phyloP scores from a whole-genome alignment of 2,797 vertebrate genomes.

The Columba guinea region DNA sequence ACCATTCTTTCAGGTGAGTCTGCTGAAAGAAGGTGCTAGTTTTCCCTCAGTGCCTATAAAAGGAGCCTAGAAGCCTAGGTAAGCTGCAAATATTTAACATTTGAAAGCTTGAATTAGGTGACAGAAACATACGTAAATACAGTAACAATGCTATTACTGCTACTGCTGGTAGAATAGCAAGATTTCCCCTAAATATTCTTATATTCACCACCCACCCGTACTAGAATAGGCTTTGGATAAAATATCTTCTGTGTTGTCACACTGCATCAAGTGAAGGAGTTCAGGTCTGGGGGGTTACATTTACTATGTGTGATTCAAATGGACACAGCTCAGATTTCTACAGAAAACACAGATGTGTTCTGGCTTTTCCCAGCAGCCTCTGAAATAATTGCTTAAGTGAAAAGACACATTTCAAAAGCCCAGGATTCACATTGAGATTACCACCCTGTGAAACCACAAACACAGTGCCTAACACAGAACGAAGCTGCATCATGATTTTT shows the following conservation, averaged over 20 bases:
- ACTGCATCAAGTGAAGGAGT: conserved; percentile 16
- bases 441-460: conserved; percentile 26
- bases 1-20: background rate
- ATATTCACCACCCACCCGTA: background rate
- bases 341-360: conserved; percentile 21
- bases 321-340: conserved; percentile 29
- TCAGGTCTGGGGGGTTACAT: background rate
- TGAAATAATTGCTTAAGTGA: conserved; percentile 9
- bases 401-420: conserved; percentile 16
- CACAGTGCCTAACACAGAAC: conserved; percentile 4
- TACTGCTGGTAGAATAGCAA: background rate
- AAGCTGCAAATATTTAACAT: background rate
- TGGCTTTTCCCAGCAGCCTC: conserved; percentile 35
- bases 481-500: background rate
- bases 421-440: background rate
- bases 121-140: background rate
- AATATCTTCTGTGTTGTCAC: conserved; percentile 34
- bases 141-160: background rate
- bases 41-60: background rate
- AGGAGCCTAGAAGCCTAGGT: background rate
- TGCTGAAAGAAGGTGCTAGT: background rate
- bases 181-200: background rate
- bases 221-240: background rate
- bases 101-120: background rate
- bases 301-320: conserved; percentile 24